Percentiles rank a stretch among this genome's conserved stretches.
Conservation (phyloP, 2,888 invertebrate species). For the Drosophila longiperda region DNA sequence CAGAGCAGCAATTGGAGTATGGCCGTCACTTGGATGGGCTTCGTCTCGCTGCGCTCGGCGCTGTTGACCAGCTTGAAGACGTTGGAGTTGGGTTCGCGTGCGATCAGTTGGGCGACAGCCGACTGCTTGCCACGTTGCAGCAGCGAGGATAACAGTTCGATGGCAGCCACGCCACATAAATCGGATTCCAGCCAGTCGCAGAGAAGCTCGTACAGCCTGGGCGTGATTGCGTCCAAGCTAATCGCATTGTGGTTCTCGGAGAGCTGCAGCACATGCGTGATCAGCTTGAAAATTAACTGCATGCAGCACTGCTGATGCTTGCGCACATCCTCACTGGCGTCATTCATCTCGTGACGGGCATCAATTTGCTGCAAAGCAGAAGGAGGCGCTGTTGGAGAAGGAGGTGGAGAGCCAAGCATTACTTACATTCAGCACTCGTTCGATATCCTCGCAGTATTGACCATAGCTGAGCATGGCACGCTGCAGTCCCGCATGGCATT, state of each 20-base stretch:
- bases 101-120: conserved; percentile 66
- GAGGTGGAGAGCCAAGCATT: neutral
- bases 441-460: conserved; percentile 79
- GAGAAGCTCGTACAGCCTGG: conserved; percentile 78
- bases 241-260: conserved; percentile 69
- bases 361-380: conserved; percentile 67
- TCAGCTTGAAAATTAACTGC: conserved; percentile 75
- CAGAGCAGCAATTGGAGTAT: conserved; percentile 76
- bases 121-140: conserved; percentile 68
- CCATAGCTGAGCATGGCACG: conserved; percentile 80
- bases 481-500: conserved; percentile 75
- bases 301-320: conserved; percentile 81
- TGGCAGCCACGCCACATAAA: conserved; percentile 77
- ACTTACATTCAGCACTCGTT: conserved; percentile 81
- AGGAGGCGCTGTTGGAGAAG: neutral
- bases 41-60: conserved; percentile 78
- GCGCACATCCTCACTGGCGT: conserved; percentile 78
- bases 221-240: conserved; percentile 80
- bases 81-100: conserved; percentile 68
- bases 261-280: conserved; percentile 77
- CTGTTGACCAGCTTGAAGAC: conserved; percentile 75
- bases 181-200: conserved; percentile 81
- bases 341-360: conserved; percentile 67
- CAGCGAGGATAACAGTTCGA: conserved; percentile 74
- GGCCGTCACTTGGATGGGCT: conserved; percentile 71